These are phyloP conservation scores for Timema podura DNA, from an alignment of 2,888 invertebrate genomes.

Conservation along the genomic window DNA sequence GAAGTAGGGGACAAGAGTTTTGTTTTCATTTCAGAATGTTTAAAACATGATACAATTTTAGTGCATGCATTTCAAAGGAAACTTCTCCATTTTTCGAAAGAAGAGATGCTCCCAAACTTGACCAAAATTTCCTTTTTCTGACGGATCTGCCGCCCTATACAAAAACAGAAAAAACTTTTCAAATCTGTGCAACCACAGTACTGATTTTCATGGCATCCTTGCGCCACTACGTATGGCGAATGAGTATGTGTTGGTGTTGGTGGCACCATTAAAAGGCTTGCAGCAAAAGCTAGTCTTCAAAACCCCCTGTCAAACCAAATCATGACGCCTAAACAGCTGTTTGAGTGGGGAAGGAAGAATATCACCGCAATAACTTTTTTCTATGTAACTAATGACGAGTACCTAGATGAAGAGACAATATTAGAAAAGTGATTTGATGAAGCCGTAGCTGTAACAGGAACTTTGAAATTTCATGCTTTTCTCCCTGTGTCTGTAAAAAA, in stretches of 20 bases:
- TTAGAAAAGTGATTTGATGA: conserved; percentile 17
- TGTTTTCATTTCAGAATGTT: conserved; percentile 9
- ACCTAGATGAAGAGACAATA: conserved; percentile 14
- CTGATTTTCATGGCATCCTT: conserved; percentile 21
- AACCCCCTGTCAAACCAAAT: conserved; percentile 20
- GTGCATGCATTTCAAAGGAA: conserved; percentile 6
- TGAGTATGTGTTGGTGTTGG: conserved; percentile 30
- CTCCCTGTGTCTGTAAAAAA: not conserved
- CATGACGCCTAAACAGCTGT: conserved; percentile 18
- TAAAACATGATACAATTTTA: conserved; percentile 5
- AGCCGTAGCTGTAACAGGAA: conserved; percentile 15
- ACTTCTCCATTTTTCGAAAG: not conserved
- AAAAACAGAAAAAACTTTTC: conserved; percentile 24
- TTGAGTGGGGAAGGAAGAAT: conserved; percentile 17
- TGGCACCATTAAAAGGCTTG: conserved; percentile 29
- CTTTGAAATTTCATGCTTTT: conserved; percentile 16
- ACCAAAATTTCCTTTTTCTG: conserved; percentile 13
- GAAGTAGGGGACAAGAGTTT: not conserved
- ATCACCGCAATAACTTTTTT: conserved; percentile 7
- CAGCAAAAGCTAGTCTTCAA: conserved; percentile 30
- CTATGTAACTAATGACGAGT: conserved; percentile 16
- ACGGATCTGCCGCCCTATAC: conserved; percentile 16
- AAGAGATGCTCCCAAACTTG: not conserved
- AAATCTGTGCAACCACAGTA: conserved; percentile 20
- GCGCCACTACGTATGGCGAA: conserved; percentile 30